Conservation (phyloP, 2,888 invertebrate genomes). For the Cybosia mesomella region DNA sequence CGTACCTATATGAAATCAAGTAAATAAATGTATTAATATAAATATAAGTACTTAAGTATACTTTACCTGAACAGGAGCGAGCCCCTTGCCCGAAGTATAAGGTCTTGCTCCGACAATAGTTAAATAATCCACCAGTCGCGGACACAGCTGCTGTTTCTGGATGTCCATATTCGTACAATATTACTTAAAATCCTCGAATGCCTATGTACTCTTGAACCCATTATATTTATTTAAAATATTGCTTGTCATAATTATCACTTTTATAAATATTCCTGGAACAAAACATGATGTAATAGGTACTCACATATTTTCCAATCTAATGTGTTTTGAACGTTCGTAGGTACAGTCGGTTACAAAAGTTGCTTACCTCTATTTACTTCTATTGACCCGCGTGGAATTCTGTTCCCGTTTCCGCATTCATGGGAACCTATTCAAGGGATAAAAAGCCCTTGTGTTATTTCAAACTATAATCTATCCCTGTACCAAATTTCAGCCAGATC, state of each 20-base stretch:
- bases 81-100: conserved; percentile 87
- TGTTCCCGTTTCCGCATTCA: too few relatives aligned
- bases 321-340: background rate
- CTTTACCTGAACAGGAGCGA: conserved; percentile 93
- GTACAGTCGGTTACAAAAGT: background rate
- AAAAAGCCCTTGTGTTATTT: too few relatives aligned
- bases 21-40: too few relatives aligned
- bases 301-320: background rate
- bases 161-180: conserved; percentile 80
- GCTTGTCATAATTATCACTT: conserved; percentile 84
- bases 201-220: conserved; percentile 66
- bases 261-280: conserved; percentile 59
- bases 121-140: conserved; percentile 97
- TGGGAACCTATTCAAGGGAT: too few relatives aligned
- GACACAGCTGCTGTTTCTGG: conserved; percentile 94
- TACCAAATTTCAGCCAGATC: too few relatives aligned
- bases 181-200: conserved; percentile 47
- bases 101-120: conserved; percentile 98
- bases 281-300: background rate
- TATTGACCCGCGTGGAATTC: too few relatives aligned
- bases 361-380: background rate
- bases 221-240: conserved; percentile 78
- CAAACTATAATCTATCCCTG: too few relatives aligned
- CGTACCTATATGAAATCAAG: too few relatives aligned
- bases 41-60: background rate